Evolutionary conservation across 2,888 invertebrate species (phyloP), one percentile per base, ranked within the genome.

Genomic region (Hecatera dysodea): DNA sequence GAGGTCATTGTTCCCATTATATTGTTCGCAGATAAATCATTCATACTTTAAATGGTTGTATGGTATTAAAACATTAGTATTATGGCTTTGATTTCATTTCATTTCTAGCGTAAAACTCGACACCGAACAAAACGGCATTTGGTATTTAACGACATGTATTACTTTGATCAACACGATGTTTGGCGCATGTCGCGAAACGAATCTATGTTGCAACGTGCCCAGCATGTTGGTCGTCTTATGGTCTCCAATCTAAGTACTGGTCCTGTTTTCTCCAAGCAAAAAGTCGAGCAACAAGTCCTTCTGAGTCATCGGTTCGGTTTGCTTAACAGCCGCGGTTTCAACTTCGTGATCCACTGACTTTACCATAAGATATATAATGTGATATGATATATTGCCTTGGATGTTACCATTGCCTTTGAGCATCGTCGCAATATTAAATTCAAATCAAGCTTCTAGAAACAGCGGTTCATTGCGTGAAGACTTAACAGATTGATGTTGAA

Each of bases 201-300:
- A 73, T 77, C 67, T 72, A 78, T 83, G 78, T 80, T 73, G 69
- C 72, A 82, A 77, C 80, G 78, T 84, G 72, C 74, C 27, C 73
- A 67, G 72, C 74, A 66, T 78, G 78, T 77, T 65, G 63, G 50
- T 59, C 76, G 71, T 80, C 69, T 75, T 66, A 62, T 75, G 78
- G 63, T 76, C 77, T 82, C 68, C 80, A 75, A 72, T 81, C 79
- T 79, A 77, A 81, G 76, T 85, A 77, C 78, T 80, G 76, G 80
- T 81, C 83, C 80, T 85, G 86, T 88, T 86, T 85, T 87, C 84
- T 85, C 83, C 67, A 55, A 83, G 82, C 84, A 86, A 88, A 88
- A 89, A 87, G 75, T 81, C 80, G 86, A 86, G 87, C 87, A 88
- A 89, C 89, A 87, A 89, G 88, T 87, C 73, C 62, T 64, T 77